These are phyloP conservation scores for Carterocephalus palaemon DNA, from an alignment of 2,888 invertebrate genomes.

Conservation along the genomic window DNA sequence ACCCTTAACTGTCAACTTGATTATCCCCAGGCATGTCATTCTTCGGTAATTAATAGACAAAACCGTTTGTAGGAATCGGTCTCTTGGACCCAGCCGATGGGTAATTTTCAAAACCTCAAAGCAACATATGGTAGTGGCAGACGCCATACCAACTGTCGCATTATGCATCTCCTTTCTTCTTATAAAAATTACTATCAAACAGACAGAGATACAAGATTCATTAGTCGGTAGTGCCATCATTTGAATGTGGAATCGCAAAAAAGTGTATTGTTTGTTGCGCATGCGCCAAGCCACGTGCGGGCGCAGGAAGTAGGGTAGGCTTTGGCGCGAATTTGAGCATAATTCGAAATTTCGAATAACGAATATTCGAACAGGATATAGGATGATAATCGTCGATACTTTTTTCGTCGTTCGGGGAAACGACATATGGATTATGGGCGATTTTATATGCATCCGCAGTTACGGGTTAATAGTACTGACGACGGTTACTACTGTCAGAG, in stretches of 20 bases:
- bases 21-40: conserved; percentile 43
- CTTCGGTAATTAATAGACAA: conserved; percentile 63
- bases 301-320: conserved; percentile 65
- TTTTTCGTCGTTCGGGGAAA: conserved; percentile 34
- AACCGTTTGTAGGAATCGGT: conserved; percentile 52
- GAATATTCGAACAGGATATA: conserved; percentile 69
- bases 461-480: conserved; percentile 24
- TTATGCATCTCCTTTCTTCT: conserved; percentile 46
- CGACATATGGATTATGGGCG: conserved; percentile 66
- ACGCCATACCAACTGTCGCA: conserved; percentile 75
- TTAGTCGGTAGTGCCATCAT: conserved; percentile 71
- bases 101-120: conserved; percentile 76
- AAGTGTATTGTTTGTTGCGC: conserved; percentile 63
- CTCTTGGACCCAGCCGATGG: conserved; percentile 55
- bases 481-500: conserved; percentile 15
- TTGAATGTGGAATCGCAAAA: conserved; percentile 72
- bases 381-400: conserved; percentile 53
- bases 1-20: conserved; percentile 37
- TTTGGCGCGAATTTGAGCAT: conserved; percentile 66
- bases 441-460: conserved; percentile 27
- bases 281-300: conserved; percentile 43
- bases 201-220: conserved; percentile 60
- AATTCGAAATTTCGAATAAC: conserved; percentile 55
- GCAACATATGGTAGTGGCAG: conserved; percentile 73
- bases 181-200: conserved; percentile 26